Percentiles rank a stretch among this genome's conserved stretches.
Conservation (phyloP, 2,888 invertebrate genomes). For the Charanyca ferruginea region DNA sequence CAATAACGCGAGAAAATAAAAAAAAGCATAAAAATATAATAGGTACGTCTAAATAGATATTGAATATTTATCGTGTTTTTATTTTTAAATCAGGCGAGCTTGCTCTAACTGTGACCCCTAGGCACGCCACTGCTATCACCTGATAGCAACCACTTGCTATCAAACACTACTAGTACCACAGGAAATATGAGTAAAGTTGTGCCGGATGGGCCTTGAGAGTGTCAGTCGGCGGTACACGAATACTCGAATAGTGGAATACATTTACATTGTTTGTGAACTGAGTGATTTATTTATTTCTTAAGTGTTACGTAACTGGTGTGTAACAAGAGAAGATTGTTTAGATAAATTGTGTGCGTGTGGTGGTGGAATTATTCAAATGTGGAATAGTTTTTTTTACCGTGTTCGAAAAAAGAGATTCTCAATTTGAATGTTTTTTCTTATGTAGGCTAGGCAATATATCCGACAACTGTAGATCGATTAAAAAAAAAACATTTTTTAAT, state of each 20-base stretch:
- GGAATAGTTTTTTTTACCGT: not conserved
- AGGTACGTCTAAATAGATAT: no score
- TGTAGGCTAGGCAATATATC: no score
- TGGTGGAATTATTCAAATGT: not conserved
- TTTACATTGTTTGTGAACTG: constrained; percentile 61
- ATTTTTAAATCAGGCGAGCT: no score
- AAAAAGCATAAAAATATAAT: no score
- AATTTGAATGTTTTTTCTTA: no score
- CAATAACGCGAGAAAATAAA: no score
- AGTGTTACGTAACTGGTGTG: constrained; percentile 41
- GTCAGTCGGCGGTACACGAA: constrained; percentile 58
- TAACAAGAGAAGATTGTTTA: constrained; percentile 25
- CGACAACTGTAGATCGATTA: no score
- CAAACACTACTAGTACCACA: constrained; percentile 57
- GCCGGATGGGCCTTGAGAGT: constrained; percentile 64
- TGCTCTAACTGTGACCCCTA: no score
- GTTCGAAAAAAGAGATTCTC: no score
- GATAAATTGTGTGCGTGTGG: not conserved
- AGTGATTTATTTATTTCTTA: constrained; percentile 64
- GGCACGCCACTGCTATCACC: no score
- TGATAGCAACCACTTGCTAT: constrained; percentile 48
- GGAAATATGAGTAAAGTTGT: constrained; percentile 74
- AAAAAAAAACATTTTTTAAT: no score
- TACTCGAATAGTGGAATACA: constrained; percentile 55
- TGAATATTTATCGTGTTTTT: no score